Evolutionary conservation across 2,888 invertebrate genomes (phyloP), one percentile per base, ranked within the genome.

Genomic region (Drosophila basisetae): DNA sequence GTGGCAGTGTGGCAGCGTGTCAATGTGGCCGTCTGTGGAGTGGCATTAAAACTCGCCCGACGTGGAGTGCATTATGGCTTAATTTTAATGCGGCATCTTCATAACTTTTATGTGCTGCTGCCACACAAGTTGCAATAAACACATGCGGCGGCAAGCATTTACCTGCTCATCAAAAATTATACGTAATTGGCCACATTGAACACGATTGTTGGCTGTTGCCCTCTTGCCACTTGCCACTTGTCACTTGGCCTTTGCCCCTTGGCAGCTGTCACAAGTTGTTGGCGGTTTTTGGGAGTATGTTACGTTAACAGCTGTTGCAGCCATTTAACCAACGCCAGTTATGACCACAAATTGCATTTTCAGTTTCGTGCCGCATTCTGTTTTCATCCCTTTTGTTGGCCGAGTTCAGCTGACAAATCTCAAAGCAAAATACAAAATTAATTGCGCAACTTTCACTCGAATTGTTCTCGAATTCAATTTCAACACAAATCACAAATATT

Each of bases 31-130:
- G 56, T 4, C 22, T n/a, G 56, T 43, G 31, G 41, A 25, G 53
- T n/a, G 22, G 43, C 73, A 68, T 66, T 76, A 76, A 76, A 74
- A 63, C 41, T 18, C 22, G 65, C 63, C 41, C 47, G 37, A 67
- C n/a, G 49, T 47, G 37, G 52, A 78, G 81, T 78, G 83, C 88
- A 87, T 89, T 89, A 87, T 83, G 83, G 77, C 90, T 82, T 89
- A 84, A 89, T 87, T 87, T 89, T 84, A 76, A 84, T 76, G 77
- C 76, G 69, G 59, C 74, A 67, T 82, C 73, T 78, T 78, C 85
- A 82, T 78, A 88, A 80, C 73, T 61, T 82, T 87, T 80, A 86
- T 77, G 86, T 75, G 76, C 74, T 83, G 75, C 68, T 33, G 35
- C n/a, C 10, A 7, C 65, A 73, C 78, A 75, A 78, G 60, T 55